Evolutionary conservation across 2,888 invertebrate genomes (phyloP).

Genomic region (Choreutis nemorana): DNA sequence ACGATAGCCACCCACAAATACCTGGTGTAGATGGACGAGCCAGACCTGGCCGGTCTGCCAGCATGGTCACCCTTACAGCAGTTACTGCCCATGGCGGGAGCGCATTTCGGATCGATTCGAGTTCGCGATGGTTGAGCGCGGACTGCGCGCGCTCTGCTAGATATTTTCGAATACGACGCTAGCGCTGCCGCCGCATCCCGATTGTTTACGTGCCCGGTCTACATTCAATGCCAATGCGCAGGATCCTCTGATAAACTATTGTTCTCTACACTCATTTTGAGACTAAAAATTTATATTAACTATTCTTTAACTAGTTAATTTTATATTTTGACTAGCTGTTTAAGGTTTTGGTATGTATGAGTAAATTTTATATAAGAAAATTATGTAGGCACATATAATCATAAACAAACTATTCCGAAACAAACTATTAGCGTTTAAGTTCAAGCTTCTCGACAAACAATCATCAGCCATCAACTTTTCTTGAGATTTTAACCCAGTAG

Average conservation of each 20-base stretch:
- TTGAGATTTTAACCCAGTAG: too few species aligned
- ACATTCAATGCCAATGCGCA: background rate
- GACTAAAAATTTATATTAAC: too few species aligned
- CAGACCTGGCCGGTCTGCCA: constrained; percentile 45
- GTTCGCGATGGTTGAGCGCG: constrained; percentile 42
- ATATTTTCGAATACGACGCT: constrained; percentile 47
- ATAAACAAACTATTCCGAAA: too few species aligned
- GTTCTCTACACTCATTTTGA: too few species aligned
- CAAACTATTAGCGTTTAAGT: too few species aligned
- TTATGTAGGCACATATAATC: too few species aligned
- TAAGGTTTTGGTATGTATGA: too few species aligned
- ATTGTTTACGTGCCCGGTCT: constrained; percentile 16
- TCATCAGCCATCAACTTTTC: too few species aligned
- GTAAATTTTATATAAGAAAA: too few species aligned
- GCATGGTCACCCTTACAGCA: constrained; percentile 68
- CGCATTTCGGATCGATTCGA: constrained; percentile 40
- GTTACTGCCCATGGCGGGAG: constrained; percentile 65
- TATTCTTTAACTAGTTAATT: too few species aligned
- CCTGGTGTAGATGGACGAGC: constrained; percentile 61
- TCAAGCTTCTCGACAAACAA: too few species aligned
- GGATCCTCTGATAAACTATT: background rate
- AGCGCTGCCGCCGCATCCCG: constrained; percentile 24
- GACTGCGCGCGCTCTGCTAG: constrained; percentile 34
- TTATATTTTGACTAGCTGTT: too few species aligned
- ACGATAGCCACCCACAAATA: constrained; percentile 47